Conservation (phyloP, 1,140 invertebrate species). For the Drosophila sucinea region DNA sequence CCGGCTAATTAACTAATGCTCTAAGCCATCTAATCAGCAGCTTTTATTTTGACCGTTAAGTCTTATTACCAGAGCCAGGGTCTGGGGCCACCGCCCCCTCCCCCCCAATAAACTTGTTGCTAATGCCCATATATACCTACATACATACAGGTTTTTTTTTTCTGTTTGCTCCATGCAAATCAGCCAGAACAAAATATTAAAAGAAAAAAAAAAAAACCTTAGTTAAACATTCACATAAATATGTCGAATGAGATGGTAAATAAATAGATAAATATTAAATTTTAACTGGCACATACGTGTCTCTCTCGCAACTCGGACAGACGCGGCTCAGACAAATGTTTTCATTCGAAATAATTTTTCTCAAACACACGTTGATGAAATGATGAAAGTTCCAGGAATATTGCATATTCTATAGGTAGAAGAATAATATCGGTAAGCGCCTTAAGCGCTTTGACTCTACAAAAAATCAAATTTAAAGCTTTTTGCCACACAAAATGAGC, state of each 20-base stretch:
- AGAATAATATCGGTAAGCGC: conserved; percentile 6
- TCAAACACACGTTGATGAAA: background rate
- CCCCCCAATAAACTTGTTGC: conserved; percentile 3
- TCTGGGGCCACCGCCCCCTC: too few relatives aligned
- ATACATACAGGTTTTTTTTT: conserved; percentile 1
- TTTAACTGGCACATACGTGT: background rate
- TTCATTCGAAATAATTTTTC: conserved; percentile 1
- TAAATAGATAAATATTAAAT: conserved; percentile 7
- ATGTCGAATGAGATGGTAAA: background rate
- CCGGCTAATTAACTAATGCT: conserved; percentile 43
- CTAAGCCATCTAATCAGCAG: conserved; percentile 51
- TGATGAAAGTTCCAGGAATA: conserved; percentile 3
- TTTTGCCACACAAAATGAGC: conserved; percentile 6
- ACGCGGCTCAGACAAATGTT: conserved; percentile 2
- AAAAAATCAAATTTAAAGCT: conserved; percentile 8
- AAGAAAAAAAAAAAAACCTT: background rate
- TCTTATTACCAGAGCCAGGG: conserved; percentile 5
- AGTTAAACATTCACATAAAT: background rate
- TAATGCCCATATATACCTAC: background rate
- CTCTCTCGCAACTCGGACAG: background rate
- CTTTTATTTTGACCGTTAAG: conserved; percentile 10
- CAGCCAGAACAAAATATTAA: background rate
- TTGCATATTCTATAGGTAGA: background rate
- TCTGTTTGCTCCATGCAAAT: conserved; percentile 1
- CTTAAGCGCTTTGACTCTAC: conserved; percentile 10